Evolutionary conservation across 2,113 vertebrate species (phyloP).

Genomic region (Osmerus mordax): DNA sequence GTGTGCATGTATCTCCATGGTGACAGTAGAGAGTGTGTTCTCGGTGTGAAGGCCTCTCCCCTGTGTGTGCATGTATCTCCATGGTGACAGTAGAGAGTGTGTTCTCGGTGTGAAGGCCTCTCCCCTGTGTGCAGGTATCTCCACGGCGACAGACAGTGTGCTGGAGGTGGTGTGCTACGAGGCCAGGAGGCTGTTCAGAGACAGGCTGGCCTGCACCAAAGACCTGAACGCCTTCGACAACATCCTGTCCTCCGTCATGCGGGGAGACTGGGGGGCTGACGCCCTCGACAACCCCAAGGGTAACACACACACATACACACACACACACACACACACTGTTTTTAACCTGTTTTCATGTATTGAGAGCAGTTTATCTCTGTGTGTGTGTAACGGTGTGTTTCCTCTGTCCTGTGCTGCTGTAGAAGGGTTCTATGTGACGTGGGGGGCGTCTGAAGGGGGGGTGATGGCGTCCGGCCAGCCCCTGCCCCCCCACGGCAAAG

Average conservation of each 20-base stretch:
- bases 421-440: conserved; percentile 93
- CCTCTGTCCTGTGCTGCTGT: conserved; percentile 20
- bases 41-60: conserved; percentile 70
- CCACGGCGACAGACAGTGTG: conserved; percentile 79
- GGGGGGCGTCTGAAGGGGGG: conserved; percentile 77
- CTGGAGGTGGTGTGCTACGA: conserved; percentile 90
- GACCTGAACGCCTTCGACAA: conserved; percentile 86
- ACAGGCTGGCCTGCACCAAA: conserved; percentile 85
- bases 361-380: neutral
- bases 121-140: conserved; percentile 78
- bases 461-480: conserved; percentile 74
- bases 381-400: neutral
- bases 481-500: conserved; percentile 85
- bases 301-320: conserved; percentile 45
- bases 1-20: conserved; percentile 76
- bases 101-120: conserved; percentile 68
- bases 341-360: neutral
- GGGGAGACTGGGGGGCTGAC: conserved; percentile 88
- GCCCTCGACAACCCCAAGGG: conserved; percentile 85
- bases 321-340: neutral
- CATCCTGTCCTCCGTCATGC: conserved; percentile 84
- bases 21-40: conserved; percentile 63
- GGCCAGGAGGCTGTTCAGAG: conserved; percentile 87
- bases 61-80: conserved; percentile 79
- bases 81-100: neutral